Percentiles rank a stretch among this genome's conserved stretches.
These are phyloP conservation scores for Spodoptera frugiperda DNA, from an alignment of 1,140 invertebrate species.

Conservation along the genomic window DNA sequence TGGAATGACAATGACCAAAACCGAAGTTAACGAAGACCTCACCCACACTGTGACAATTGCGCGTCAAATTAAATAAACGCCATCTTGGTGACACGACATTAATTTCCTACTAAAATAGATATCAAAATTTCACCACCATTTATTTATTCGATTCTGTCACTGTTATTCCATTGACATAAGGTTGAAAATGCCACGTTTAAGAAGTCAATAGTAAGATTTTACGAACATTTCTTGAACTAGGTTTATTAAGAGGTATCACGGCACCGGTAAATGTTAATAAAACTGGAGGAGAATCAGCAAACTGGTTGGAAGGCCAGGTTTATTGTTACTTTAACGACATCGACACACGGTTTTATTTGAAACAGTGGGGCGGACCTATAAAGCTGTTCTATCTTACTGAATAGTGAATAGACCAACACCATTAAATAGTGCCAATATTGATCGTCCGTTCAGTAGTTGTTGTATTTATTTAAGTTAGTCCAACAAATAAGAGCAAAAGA, in stretches of 20 bases:
- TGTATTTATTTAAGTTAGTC: too few species aligned
- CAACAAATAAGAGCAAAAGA: too few species aligned
- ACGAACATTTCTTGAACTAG: slow-evolving; percentile 11
- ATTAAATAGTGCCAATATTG: not conserved
- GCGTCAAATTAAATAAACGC: slow-evolving; percentile 9
- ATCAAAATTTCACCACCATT: not conserved
- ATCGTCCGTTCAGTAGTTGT: not conserved
- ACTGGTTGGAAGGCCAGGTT: slow-evolving; percentile 40
- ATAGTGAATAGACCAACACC: not conserved
- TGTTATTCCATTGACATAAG: not conserved
- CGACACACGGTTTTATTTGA: slow-evolving; percentile 56
- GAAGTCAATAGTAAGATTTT: not conserved
- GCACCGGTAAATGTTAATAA: slow-evolving; percentile 44
- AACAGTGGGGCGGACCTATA: slow-evolving; percentile 15
- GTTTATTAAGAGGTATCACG: slow-evolving; percentile 33
- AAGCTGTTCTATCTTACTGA: slow-evolving; percentile 13
- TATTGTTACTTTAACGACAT: slow-evolving; percentile 62
- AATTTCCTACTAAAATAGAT: not conserved
- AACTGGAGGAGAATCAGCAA: slow-evolving; percentile 18
- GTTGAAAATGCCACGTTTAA: not conserved
- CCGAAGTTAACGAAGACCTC: slow-evolving; percentile 9
- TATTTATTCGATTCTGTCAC: not conserved
- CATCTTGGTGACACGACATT: not conserved
- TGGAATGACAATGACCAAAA: not conserved
- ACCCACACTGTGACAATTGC: slow-evolving; percentile 1